A percentile compares a stretch with the other conserved stretches of the same genome.
These are phyloP conservation scores for Coilia nasus DNA, from an alignment of 2,797 vertebrate genomes.

Conservation along the genomic window DNA sequence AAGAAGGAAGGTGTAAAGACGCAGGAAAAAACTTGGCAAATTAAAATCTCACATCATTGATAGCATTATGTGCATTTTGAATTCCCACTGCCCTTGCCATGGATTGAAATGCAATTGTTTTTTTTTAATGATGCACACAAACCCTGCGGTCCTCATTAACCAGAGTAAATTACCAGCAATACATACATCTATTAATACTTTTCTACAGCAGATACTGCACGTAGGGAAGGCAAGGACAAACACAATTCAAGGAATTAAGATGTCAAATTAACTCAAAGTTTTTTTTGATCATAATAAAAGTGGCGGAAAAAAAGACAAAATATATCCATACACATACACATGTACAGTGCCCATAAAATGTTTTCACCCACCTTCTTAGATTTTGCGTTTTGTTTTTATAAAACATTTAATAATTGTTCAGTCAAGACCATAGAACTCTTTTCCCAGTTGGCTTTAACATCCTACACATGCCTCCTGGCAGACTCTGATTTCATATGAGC, in stretches of 20 bases:
- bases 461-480: not conserved
- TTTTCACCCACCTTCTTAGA: not conserved
- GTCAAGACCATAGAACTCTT: not conserved
- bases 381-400: not conserved
- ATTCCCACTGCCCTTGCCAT: not conserved
- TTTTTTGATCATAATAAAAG: constrained; percentile 74
- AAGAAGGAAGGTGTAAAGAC: not conserved
- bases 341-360: not conserved
- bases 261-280: constrained; percentile 53
- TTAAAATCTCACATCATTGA: not conserved
- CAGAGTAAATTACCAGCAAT: constrained; percentile 75
- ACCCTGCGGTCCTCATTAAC: constrained; percentile 3
- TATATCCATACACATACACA: not conserved
- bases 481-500: not conserved
- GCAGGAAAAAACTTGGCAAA: not conserved
- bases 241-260: constrained; percentile 81
- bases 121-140: not conserved
- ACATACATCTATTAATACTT: constrained; percentile 86
- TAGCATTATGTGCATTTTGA: not conserved
- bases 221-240: constrained; percentile 82
- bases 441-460: not conserved
- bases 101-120: not conserved
- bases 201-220: constrained; percentile 89
- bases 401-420: not conserved
- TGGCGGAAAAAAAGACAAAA: constrained; percentile 77